These are phyloP conservation scores for Miichthys miiuy DNA, from an alignment of 2,797 vertebrate genomes.

Conservation along the genomic window DNA sequence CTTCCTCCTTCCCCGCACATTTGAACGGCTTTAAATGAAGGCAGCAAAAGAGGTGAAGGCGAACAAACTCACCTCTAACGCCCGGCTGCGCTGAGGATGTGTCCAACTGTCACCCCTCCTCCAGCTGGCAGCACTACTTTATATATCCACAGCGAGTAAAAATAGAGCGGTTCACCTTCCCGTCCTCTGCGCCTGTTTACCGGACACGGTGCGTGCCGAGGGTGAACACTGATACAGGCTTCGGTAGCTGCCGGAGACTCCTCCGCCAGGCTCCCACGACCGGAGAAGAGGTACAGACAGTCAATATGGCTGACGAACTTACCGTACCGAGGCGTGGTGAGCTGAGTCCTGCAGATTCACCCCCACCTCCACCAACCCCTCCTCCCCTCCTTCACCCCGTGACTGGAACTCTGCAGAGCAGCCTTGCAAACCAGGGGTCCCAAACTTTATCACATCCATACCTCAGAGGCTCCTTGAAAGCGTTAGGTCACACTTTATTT, in stretches of 20 bases:
- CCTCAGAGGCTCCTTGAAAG: neutral
- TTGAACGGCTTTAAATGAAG: constrained; percentile 58
- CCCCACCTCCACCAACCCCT: constrained; percentile 19
- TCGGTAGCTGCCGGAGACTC: constrained; percentile 25
- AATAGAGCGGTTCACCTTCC: constrained; percentile 63
- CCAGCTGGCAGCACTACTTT: constrained; percentile 56
- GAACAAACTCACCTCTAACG: constrained; percentile 72
- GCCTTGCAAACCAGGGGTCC: neutral
- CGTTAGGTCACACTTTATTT: constrained; percentile 30
- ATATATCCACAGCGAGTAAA: constrained; percentile 69
- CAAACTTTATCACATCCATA: constrained; percentile 23
- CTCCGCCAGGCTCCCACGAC: constrained; percentile 54
- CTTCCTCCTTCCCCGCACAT: neutral
- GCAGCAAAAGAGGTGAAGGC: constrained; percentile 47
- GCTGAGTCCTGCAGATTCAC: constrained; percentile 61
- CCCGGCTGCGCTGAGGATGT: constrained; percentile 63
- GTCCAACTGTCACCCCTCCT: constrained; percentile 53
- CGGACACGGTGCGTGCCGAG: constrained; percentile 49
- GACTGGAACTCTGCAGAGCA: constrained; percentile 46
- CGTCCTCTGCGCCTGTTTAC: constrained; percentile 45
- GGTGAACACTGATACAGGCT: constrained; percentile 18
- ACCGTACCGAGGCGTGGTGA: constrained; percentile 75
- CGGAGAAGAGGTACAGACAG: constrained; percentile 56
- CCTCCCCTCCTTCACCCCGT: constrained; percentile 34
- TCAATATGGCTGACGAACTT: constrained; percentile 79